A percentile compares a stretch with the other conserved stretches of the same genome.
Evolutionary conservation across 2,888 invertebrate species (phyloP).

Genomic region (Folsomia candida): DNA sequence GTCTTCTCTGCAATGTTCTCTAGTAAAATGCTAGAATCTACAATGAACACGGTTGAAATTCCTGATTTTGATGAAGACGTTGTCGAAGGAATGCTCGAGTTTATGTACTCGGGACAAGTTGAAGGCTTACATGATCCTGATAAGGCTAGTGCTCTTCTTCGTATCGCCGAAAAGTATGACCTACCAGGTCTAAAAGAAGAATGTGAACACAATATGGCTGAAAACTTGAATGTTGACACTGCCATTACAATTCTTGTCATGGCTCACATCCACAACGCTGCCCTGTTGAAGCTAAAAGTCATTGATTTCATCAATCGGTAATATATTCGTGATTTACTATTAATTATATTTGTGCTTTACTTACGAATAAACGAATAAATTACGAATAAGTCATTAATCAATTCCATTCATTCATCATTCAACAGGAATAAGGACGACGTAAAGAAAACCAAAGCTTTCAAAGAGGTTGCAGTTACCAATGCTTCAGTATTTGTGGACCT

Average conservation of each 20-base stretch:
- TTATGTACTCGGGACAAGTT: conserved; percentile 43
- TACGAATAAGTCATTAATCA: neutral
- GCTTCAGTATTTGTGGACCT: conserved; percentile 49
- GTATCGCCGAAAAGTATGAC: conserved; percentile 49
- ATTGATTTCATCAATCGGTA: conserved; percentile 43
- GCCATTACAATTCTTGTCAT: conserved; percentile 44
- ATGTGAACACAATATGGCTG: conserved; percentile 43
- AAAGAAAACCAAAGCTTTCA: conserved; percentile 42
- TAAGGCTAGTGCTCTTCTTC: conserved; percentile 45
- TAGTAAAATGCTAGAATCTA: conserved; percentile 39
- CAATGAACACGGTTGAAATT: conserved; percentile 43
- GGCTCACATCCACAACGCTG: conserved; percentile 45
- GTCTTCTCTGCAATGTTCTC: conserved; percentile 48
- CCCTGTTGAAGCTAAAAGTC: conserved; percentile 37
- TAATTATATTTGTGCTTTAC: neutral
- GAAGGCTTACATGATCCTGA: conserved; percentile 25
- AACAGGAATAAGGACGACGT: conserved; percentile 48
- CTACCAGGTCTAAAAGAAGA: conserved; percentile 44
- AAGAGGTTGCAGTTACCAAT: conserved; percentile 39
- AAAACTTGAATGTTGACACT: conserved; percentile 45
- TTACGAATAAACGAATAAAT: neutral
- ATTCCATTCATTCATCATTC: neutral
- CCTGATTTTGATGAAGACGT: conserved; percentile 45
- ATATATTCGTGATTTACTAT: conserved; percentile 12
- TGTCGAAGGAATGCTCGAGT: conserved; percentile 47